phyloP scores from a whole-genome alignment of 1,140 invertebrate species.

The Scylla paramamosain region DNA sequence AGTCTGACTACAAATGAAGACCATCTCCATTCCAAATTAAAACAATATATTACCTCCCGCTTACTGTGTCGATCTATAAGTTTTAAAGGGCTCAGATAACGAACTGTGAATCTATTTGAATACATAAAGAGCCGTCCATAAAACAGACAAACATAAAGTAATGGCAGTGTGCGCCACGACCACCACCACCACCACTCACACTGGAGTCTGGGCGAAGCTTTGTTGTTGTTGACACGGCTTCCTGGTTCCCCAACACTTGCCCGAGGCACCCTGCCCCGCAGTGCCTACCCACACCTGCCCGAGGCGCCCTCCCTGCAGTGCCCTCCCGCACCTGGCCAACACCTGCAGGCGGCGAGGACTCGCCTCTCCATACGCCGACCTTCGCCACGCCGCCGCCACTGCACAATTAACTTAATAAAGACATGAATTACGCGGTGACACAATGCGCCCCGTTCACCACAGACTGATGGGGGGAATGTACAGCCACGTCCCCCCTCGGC shows the following conservation, averaged over 20 bases:
- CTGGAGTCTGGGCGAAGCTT: not conserved
- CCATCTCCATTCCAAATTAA: not conserved
- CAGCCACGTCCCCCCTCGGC: not conserved
- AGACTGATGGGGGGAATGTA: not conserved
- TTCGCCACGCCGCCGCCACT: not conserved
- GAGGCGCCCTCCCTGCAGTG: not conserved
- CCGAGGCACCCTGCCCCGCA: too few species aligned
- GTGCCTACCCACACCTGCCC: too few species aligned
- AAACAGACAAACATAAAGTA: not conserved
- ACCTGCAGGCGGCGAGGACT: not conserved
- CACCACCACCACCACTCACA: not conserved
- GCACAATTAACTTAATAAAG: not conserved
- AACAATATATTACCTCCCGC: not conserved
- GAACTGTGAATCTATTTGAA: not conserved
- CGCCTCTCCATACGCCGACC: not conserved
- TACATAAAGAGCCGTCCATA: not conserved
- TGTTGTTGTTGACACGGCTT: not conserved
- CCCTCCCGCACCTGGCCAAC: not conserved
- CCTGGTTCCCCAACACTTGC: too few species aligned
- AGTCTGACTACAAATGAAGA: not conserved
- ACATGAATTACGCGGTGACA: constrained; percentile 1
- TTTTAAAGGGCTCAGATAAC: not conserved
- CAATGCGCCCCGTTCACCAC: not conserved
- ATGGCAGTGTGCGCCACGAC: not conserved
- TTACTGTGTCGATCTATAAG: not conserved